Base-by-base conservation (phyloP, 2,888 invertebrate genomes). In the Taenaris catops region DNA sequence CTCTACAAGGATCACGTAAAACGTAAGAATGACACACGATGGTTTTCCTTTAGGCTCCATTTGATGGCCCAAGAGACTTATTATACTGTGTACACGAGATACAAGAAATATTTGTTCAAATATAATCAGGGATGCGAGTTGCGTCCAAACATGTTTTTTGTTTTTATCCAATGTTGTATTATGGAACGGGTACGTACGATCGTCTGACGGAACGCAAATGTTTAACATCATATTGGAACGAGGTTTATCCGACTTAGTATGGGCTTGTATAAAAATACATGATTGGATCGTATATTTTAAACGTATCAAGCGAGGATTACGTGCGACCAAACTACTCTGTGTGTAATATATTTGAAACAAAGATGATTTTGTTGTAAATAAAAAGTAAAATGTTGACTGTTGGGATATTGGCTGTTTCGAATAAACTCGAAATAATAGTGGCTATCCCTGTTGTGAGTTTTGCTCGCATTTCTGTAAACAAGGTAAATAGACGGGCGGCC, bases 101-200 rank as follows among this genome's bases (percentile, higher is more conserved):
- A 64, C 63, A 59, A 62, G 62, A 65, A 76, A 83, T 83, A 83
- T 81, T 71, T 80, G 79, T 70, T 60, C 84, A 84, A 86, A 86
- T 80, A 84, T 86, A 84, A 84, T 84, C 84, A 81, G 64, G 75
- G 74, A 71, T 64, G 64, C 58, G 64, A 63, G 71, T 69, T 63
- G 54, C 55, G 56, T 51, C 70, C 76, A 79, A 83, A 79, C 75
- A 78, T 65, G 68, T 66, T 66, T 75, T 67, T 72, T 70, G 69
- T 74, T 80, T 80, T 76, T 74, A 64, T 75, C 65, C 69, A 58
- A 67, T 62, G 63, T 71, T 66, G 69, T 75, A n/a, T n/a, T n/a
- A 66, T 56, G 62, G 63, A 51, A 67, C 67, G 61, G 56, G 51
- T 41, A n/a, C n/a, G n/a, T n/a, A 48, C 43, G 48, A 49, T 55